Conservation (phyloP, 2,888 invertebrate genomes). For the Physocephala rufipes region DNA sequence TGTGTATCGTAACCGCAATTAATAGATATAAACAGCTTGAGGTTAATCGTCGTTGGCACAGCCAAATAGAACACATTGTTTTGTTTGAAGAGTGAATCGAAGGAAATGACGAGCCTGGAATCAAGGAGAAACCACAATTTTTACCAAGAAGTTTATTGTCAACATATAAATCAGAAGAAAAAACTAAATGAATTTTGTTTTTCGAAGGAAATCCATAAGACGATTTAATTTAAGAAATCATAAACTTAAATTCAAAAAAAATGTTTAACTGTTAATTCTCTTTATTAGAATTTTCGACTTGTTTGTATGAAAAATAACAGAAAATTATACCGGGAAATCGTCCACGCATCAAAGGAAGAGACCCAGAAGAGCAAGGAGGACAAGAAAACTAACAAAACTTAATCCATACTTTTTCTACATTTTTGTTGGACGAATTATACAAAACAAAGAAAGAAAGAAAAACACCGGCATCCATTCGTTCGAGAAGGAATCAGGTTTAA, state of each 20-base stretch:
- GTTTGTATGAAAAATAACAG: background rate
- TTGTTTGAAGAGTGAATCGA: background rate
- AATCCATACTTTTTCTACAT: background rate
- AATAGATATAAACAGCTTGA: slow-evolving; percentile 44
- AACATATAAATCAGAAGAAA: no score
- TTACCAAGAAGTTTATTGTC: no score
- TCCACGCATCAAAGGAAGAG: background rate
- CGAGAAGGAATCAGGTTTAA: slow-evolving; percentile 6
- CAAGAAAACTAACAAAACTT: background rate
- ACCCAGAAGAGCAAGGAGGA: background rate
- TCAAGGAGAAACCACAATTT: no score
- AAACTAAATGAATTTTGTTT: no score
- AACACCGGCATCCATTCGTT: slow-evolving; percentile 21
- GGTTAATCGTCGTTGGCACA: slow-evolving; percentile 45
- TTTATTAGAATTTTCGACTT: slow-evolving; percentile 16
- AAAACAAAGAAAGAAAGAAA: background rate
- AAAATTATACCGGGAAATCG: background rate
- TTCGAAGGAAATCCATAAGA: no score
- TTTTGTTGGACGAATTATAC: background rate
- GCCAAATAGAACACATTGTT: slow-evolving; percentile 43
- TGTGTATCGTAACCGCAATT: slow-evolving; percentile 40
- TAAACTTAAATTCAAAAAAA: background rate
- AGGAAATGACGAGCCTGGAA: background rate
- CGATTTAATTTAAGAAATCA: no score
- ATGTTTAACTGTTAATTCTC: slow-evolving; percentile 30